Percentiles rank a stretch among this genome's conserved stretches.
phyloP scores from a whole-genome alignment of 1,140 invertebrate species.

The Meloidogyne exigua region DNA sequence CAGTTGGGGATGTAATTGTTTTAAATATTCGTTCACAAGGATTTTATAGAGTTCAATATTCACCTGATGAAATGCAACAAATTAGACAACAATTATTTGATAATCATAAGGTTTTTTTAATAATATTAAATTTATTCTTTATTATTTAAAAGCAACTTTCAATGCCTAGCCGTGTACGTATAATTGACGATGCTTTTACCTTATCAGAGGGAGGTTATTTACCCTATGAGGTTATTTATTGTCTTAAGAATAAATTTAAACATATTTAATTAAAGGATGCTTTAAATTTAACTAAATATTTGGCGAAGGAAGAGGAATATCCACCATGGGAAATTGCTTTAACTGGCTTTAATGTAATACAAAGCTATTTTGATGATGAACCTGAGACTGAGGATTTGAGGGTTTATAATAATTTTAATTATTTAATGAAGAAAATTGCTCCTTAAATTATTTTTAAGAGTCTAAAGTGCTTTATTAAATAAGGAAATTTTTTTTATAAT shows the following conservation, averaged over 20 bases:
- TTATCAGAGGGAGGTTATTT: constrained; percentile 52
- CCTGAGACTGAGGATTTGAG: constrained; percentile 46
- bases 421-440: background rate
- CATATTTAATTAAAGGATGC: constrained; percentile 11
- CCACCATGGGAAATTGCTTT: constrained; percentile 54
- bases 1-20: constrained; percentile 33
- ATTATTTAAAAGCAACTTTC: constrained; percentile 37
- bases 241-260: background rate
- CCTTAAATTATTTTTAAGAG: no score
- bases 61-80: constrained; percentile 27
- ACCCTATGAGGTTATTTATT: constrained; percentile 38
- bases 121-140: background rate
- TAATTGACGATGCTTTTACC: constrained; percentile 56
- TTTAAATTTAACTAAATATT: constrained; percentile 49
- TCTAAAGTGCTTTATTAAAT: no score
- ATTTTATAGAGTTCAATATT: constrained; percentile 53
- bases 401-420: constrained; percentile 8
- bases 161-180: constrained; percentile 44
- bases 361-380: constrained; percentile 54
- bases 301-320: constrained; percentile 48
- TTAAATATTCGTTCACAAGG: constrained; percentile 48
- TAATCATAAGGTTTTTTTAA: constrained; percentile 32
- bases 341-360: constrained; percentile 43
- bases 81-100: constrained; percentile 46
- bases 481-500: no score